Base-by-base conservation (phyloP, 2,113 vertebrate genomes). In the Microtus richardsoni region DNA sequence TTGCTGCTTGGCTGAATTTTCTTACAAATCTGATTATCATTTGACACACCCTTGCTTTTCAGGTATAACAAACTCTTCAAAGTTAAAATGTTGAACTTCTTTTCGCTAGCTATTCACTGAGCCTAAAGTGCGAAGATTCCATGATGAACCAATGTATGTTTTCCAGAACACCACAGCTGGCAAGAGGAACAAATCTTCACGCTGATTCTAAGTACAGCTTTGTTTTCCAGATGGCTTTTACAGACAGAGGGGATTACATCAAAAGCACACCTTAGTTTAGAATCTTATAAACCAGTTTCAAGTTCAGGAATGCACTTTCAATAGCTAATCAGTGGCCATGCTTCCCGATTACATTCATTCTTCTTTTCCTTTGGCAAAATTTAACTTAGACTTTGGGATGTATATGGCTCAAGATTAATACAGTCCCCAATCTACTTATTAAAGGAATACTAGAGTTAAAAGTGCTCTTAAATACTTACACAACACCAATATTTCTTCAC, bases 1-100 rank as follows among this genome's bases (percentile, higher is more conserved):
- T n/a, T 17, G 22, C 9, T 54, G 30, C 19, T 88, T 41, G 89
- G 66, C 22, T 94, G 77, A 87, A 75, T 71, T 79, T 94, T 91
- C 41, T 86, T 91, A 10, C 41, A 93, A 82, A 41, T 44, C 54
- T 93, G 77, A 47, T 78, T 73, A 78, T 62, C 28, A 30, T 64
- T 82, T 96, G 77, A 16, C 41, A 93, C 89, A 54, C 6, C 24
- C 86, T 95, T 97, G 58, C 39, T 97, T 88, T 33, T 71, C 58
- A 93, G 84, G 73, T 74, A 96, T 54, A 97, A 86, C 10, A 54
- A 94, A 93, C 95, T 94, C 17, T 97, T 97, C 91, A 84, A 93
- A 97, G 95, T 91, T 79, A 88, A 92, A 96, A 88, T 94, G 95
- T 91, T 58, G 52, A 94, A 66, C 49, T 21, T 77, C 47, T 95